Base-by-base conservation (phyloP, 2,888 invertebrate species). In the Didymodactylos carnosus region DNA sequence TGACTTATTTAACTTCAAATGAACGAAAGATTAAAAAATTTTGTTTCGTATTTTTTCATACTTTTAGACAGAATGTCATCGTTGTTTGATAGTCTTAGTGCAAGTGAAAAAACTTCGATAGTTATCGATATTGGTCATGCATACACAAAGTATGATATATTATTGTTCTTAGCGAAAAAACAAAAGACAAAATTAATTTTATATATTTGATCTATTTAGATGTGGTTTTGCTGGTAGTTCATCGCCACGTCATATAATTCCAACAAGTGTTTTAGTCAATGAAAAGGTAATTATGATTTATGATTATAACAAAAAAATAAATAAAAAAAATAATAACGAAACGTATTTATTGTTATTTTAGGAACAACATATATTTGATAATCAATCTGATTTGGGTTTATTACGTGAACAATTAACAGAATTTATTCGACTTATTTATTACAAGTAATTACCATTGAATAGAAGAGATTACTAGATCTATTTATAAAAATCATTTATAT, bases 171-270 rank as follows among this genome's bases (percentile, higher is more conserved):
- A n/a, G n/a, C n/a, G 43, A 43, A 8, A 43, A 43, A 2, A 14
- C 7, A 43, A 10, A 14, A 62, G 29, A 8, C 0, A 29, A 35
- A 14, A 29, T 19, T 1, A 35, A 6, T 27, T 16, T 14, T 2
- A 16, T 4, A 29, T 29, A 35, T 23, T 49, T n/a, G 8, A 2
- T 62, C 10, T 35, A 62, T 35, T 16, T 29, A 62, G 62, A 53
- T 74, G 74, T 35, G 74, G 74, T 4, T 74, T 62, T 39, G 46
- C 74, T 46, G 71, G 53, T 40, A 62, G 71, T n/a, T n/a, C 74
- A 13, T 35, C 71, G 6, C 74, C 74, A 27, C 62, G 51, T 27
- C 71, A 71, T 29, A 74, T 74, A 6, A 51, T 74, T 39, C 62
- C 71, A 49, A 71, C 74, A 4, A 46, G 39, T 41, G 41, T 74